Conservation (phyloP, 1,140 invertebrate species). For the Sycophila sp. region DNA sequence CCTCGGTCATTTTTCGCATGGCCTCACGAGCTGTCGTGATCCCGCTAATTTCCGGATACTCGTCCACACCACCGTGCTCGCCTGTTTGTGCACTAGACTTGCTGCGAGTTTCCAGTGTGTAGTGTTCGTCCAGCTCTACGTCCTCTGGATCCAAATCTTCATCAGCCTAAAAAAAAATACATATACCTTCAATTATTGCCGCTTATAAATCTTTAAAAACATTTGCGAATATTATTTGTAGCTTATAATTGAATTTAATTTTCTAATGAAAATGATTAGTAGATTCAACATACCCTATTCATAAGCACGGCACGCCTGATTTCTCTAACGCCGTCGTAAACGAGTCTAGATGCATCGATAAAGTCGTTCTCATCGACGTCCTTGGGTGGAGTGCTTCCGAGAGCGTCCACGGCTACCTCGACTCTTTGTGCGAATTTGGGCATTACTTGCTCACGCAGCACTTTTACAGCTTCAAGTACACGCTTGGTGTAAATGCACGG, state of each 20-base stretch:
- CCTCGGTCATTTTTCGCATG: constrained; percentile 98
- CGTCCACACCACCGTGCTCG: constrained; percentile 91
- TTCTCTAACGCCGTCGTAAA: constrained; percentile 97
- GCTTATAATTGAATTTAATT: too few species aligned
- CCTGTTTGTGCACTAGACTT: constrained; percentile 90
- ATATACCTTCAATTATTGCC: too few species aligned
- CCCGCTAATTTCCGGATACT: constrained; percentile 94
- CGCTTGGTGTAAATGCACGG: constrained; percentile 94
- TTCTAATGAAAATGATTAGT: not conserved
- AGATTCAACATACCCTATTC: constrained; percentile 83
- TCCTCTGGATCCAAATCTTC: constrained; percentile 89
- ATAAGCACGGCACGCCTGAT: constrained; percentile 95
- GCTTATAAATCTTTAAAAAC: too few species aligned
- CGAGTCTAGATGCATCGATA: constrained; percentile 95
- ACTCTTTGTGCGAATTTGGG: constrained; percentile 94
- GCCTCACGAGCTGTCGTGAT: constrained; percentile 94
- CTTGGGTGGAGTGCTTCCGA: constrained; percentile 81
- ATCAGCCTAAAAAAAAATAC: constrained; percentile 76
- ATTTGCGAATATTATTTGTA: too few species aligned
- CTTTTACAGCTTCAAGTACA: constrained; percentile 93
- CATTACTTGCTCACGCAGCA: constrained; percentile 95
- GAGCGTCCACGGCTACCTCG: constrained; percentile 89
- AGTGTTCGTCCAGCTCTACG: constrained; percentile 85
- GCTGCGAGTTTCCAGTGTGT: constrained; percentile 83
- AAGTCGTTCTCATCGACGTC: constrained; percentile 98